Percentiles rank a stretch among this genome's conserved stretches.
phyloP scores from a whole-genome alignment of 2,888 invertebrate species.

The Caradrina kadenii region DNA sequence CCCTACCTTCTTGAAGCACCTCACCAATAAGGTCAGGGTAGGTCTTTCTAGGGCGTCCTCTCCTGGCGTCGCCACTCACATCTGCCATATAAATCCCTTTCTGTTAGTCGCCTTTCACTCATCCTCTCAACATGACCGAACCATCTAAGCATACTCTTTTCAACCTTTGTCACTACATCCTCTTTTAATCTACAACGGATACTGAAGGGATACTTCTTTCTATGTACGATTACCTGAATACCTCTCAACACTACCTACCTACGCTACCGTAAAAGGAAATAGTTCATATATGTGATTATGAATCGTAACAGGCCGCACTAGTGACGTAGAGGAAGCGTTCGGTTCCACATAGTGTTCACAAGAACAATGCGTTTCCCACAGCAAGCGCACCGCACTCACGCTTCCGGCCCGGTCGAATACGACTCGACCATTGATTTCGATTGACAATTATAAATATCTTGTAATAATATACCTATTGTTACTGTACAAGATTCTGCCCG shows the following conservation, averaged over 20 bases:
- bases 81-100: too few relatives aligned
- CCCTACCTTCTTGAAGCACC: too few relatives aligned
- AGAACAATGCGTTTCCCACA: slow-evolving; percentile 80
- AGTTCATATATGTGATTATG: slow-evolving; percentile 59
- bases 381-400: slow-evolving; percentile 50
- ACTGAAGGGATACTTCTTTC: not conserved
- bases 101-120: too few relatives aligned
- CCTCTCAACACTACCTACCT: slow-evolving; percentile 1
- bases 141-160: too few relatives aligned
- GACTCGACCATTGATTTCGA: slow-evolving; percentile 55
- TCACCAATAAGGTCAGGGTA: too few relatives aligned
- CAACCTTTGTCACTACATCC: too few relatives aligned
- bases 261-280: slow-evolving; percentile 47
- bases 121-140: too few relatives aligned
- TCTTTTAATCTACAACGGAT: too few relatives aligned
- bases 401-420: slow-evolving; percentile 60
- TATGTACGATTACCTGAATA: slow-evolving; percentile 42
- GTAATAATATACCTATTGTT: slow-evolving; percentile 35
- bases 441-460: slow-evolving; percentile 64
- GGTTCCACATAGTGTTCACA: slow-evolving; percentile 68
- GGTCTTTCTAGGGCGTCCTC: too few relatives aligned
- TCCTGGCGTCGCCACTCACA: too few relatives aligned
- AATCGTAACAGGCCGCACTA: slow-evolving; percentile 48
- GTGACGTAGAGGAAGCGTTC: slow-evolving; percentile 71
- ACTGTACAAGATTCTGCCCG: not conserved